These are phyloP conservation scores for Conomelus anceps DNA, from an alignment of 2,888 invertebrate species.

Conservation along the genomic window DNA sequence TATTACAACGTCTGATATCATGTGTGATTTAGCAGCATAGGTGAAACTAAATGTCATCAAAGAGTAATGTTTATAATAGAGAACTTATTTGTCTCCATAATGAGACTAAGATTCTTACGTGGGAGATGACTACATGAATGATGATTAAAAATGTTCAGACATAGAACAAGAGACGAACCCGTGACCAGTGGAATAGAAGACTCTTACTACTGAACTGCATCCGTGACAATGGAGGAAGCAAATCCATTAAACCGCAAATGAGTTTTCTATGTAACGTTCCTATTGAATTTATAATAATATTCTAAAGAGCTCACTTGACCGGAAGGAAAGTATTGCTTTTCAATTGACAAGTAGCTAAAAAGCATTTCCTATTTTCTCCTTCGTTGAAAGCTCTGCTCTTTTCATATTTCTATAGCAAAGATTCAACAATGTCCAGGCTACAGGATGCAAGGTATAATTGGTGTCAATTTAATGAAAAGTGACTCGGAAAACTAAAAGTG, in stretches of 20 bases:
- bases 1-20: too few relatives aligned
- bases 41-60: too few relatives aligned
- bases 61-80: too few relatives aligned
- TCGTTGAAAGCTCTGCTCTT: background rate
- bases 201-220: too few relatives aligned
- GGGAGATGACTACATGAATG: too few relatives aligned
- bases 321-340: background rate
- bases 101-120: too few relatives aligned
- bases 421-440: background rate
- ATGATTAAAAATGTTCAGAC: too few relatives aligned
- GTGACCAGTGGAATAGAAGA: too few relatives aligned
- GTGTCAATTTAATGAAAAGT: background rate
- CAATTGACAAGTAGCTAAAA: background rate
- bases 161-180: too few relatives aligned
- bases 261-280: background rate
- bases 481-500: background rate
- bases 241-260: background rate
- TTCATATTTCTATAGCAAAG: background rate
- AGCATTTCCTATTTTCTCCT: background rate
- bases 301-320: background rate
- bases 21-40: too few relatives aligned
- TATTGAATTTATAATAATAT: background rate
- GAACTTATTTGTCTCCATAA: too few relatives aligned
- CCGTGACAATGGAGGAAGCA: background rate
- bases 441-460: background rate